phyloP scores from a whole-genome alignment of 2,113 vertebrate species.

The Anolis sagrei region DNA sequence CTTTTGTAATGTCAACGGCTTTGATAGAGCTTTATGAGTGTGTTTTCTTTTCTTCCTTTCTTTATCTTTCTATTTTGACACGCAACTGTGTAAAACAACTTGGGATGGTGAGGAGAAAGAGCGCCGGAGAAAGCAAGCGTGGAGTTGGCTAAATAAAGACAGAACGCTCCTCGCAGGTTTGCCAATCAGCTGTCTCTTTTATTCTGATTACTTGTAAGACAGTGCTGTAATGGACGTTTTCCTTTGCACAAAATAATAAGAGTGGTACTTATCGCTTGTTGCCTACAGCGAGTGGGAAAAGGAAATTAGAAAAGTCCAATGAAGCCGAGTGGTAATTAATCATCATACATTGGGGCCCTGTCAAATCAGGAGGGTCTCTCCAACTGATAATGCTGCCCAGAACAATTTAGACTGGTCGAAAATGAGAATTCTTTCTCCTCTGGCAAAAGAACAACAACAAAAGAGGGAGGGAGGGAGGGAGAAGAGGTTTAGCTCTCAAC shows the following conservation, averaged over 20 bases:
- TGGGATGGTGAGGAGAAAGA: slow-evolving; percentile 42
- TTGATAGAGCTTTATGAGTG: slow-evolving; percentile 72
- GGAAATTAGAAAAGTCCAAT: slow-evolving; percentile 92
- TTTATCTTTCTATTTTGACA: slow-evolving; percentile 71
- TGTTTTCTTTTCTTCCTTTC: neutral
- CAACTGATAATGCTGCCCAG: slow-evolving; percentile 97
- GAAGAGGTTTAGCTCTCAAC: slow-evolving; percentile 79
- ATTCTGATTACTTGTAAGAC: slow-evolving; percentile 80
- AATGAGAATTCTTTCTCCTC: slow-evolving; percentile 95
- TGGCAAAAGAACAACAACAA: slow-evolving; percentile 76
- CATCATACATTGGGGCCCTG: slow-evolving; percentile 94
- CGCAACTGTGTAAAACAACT: slow-evolving; percentile 76
- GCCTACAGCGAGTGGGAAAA: slow-evolving; percentile 93
- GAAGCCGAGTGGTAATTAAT: slow-evolving; percentile 98
- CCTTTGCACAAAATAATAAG: slow-evolving; percentile 95
- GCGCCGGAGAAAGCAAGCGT: slow-evolving; percentile 56
- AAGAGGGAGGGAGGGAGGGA: slow-evolving; percentile 3
- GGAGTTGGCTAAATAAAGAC: slow-evolving; percentile 73
- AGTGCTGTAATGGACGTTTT: slow-evolving; percentile 85
- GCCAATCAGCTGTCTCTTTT: slow-evolving; percentile 76
- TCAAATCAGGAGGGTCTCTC: slow-evolving; percentile 94
- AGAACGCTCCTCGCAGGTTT: slow-evolving; percentile 67
- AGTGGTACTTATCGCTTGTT: slow-evolving; percentile 91
- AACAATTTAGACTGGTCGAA: slow-evolving; percentile 96
- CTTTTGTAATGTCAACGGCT: slow-evolving; percentile 80